Conservation (phyloP, 2,797 vertebrate genomes). For the Cyclopterus lumpus region DNA sequence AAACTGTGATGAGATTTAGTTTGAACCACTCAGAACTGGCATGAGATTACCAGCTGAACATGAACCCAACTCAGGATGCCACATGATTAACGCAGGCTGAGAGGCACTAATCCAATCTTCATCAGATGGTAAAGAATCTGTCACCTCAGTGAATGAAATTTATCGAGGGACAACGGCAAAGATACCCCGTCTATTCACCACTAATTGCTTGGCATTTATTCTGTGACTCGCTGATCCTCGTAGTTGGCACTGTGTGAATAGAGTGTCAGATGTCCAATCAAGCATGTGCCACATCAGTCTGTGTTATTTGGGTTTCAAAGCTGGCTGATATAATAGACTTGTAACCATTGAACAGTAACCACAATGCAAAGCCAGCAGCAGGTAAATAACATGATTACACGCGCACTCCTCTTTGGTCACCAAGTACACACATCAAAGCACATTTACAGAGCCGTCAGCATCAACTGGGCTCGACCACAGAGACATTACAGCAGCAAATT, state of each 20-base stretch:
- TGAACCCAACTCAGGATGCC: constrained; percentile 19
- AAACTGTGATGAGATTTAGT: constrained; percentile 19
- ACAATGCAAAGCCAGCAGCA: constrained; percentile 1
- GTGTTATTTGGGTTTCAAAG: constrained; percentile 22
- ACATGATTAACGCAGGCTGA: constrained; percentile 12
- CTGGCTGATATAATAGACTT: constrained; percentile 19
- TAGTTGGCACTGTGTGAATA: constrained; percentile 24
- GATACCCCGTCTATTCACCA: constrained; percentile 19
- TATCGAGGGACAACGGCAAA: constrained; percentile 11
- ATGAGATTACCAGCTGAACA: constrained; percentile 15
- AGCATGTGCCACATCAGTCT: constrained; percentile 15
- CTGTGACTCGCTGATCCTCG: constrained; percentile 20
- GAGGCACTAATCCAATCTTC: constrained; percentile 32
- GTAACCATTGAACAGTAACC: constrained; percentile 31
- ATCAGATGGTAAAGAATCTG: constrained; percentile 18
- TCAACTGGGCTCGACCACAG: not conserved
- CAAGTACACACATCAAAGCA: constrained; percentile 7
- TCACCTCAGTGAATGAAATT: constrained; percentile 7
- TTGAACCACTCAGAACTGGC: constrained; percentile 7
- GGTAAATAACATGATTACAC: constrained; percentile 22
- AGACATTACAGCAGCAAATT: constrained; percentile 21
- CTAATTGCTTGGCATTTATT: constrained; percentile 52
- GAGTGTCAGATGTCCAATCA: constrained; percentile 54
- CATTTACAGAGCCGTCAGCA: not conserved
- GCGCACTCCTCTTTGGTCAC: not conserved